Percentiles rank a stretch among this genome's conserved stretches.
Conservation (phyloP, 2,888 invertebrate species). For the Prenolepis imparis region DNA sequence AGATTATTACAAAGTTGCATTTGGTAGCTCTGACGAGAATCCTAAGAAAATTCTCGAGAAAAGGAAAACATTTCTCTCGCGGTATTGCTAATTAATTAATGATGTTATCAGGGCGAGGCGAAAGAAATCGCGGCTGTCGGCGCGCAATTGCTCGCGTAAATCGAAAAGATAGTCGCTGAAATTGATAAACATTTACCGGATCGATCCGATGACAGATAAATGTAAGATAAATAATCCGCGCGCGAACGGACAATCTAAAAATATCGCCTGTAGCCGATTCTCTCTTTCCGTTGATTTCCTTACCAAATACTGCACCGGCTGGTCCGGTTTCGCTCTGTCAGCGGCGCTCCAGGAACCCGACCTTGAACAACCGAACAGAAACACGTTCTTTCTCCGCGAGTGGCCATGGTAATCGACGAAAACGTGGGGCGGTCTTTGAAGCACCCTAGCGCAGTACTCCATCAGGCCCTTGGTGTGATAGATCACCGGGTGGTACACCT, state of each 20-base stretch:
- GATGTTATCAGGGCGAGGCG: neutral
- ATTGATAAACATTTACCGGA: slow-evolving; percentile 30
- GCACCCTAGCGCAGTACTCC: slow-evolving; percentile 89
- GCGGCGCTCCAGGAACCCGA: slow-evolving; percentile 90
- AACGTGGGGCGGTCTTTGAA: slow-evolving; percentile 89
- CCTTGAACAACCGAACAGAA: slow-evolving; percentile 93
- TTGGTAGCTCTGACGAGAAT: neutral
- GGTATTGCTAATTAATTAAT: neutral
- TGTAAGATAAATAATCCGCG: slow-evolving; percentile 23
- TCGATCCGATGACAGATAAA: slow-evolving; percentile 5
- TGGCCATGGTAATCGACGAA: slow-evolving; percentile 94
- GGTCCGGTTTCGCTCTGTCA: slow-evolving; percentile 88
- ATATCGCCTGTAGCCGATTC: slow-evolving; percentile 50
- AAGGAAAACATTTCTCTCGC: neutral
- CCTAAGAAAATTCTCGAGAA: neutral
- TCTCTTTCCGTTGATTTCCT: slow-evolving; percentile 76
- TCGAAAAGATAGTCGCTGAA: slow-evolving; percentile 18
- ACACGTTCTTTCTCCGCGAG: slow-evolving; percentile 94
- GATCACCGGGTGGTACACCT: slow-evolving; percentile 92
- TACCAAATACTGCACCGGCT: slow-evolving; percentile 89
- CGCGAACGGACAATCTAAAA: slow-evolving; percentile 57
- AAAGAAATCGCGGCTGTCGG: slow-evolving; percentile 7
- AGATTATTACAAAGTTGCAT: slow-evolving; percentile 15
- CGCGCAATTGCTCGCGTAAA: slow-evolving; percentile 30
- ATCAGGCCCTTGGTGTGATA: slow-evolving; percentile 92